These are phyloP conservation scores for Zaprionus obscuricornis DNA, from an alignment of 2,888 invertebrate species.

Conservation along the genomic window DNA sequence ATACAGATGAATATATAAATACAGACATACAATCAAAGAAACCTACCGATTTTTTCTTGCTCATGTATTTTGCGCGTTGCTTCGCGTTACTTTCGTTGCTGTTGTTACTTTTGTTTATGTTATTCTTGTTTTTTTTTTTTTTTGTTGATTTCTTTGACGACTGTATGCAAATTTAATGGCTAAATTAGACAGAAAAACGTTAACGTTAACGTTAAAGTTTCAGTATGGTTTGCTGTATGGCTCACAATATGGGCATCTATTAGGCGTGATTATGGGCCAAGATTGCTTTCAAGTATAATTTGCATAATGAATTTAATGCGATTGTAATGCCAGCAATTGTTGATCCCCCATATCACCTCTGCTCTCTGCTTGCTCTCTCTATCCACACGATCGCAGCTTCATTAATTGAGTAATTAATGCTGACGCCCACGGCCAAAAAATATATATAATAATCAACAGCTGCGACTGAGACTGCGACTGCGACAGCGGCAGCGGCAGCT, in stretches of 20 bases:
- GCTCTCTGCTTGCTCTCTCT: too few species aligned
- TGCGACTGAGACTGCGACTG: too few species aligned
- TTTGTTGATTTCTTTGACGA: slow-evolving; percentile 44
- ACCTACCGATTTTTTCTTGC: slow-evolving; percentile 3
- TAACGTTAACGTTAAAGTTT: slow-evolving; percentile 37
- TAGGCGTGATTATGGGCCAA: slow-evolving; percentile 57
- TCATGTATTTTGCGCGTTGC: slow-evolving; percentile 19
- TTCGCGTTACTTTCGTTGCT: slow-evolving; percentile 10
- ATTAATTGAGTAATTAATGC: slow-evolving; percentile 78
- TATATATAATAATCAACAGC: too few species aligned
- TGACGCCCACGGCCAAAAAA: slow-evolving; percentile 55
- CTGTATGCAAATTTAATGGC: slow-evolving; percentile 78
- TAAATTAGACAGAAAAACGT: slow-evolving; percentile 63
- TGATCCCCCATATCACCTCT: not conserved
- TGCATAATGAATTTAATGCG: slow-evolving; percentile 72
- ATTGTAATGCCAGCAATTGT: slow-evolving; percentile 49
- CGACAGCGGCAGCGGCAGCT: slow-evolving; percentile 4
- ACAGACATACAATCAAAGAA: too few species aligned
- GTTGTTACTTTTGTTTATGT: too few species aligned
- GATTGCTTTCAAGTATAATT: slow-evolving; percentile 56
- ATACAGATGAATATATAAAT: slow-evolving; percentile 11
- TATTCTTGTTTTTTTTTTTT: slow-evolving; percentile 11
- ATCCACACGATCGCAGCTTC: slow-evolving; percentile 17
- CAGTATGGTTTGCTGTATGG: slow-evolving; percentile 2
- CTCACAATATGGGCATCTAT: slow-evolving; percentile 39